phyloP scores from a whole-genome alignment of 2,888 invertebrate species.

The Rhagonycha fulva region DNA sequence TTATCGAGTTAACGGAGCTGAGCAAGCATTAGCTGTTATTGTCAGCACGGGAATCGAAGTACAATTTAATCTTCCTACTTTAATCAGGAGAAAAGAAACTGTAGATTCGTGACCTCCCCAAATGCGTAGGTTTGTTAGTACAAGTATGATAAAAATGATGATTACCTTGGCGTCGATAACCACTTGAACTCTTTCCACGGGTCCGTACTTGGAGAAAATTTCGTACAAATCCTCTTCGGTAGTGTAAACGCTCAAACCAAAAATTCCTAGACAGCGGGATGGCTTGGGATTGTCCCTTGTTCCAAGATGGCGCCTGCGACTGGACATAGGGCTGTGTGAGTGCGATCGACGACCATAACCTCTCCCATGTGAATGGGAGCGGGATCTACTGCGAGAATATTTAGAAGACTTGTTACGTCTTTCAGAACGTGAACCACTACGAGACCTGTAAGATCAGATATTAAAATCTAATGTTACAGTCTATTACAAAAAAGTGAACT shows the following conservation, averaged over 20 bases:
- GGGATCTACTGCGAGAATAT: slow-evolving; percentile 67
- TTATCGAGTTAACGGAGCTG: slow-evolving; percentile 44
- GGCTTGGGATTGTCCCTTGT: slow-evolving; percentile 87
- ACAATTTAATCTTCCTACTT: slow-evolving; percentile 43
- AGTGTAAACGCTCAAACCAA: slow-evolving; percentile 91
- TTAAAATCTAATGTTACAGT: slow-evolving; percentile 39
- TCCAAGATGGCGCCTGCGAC: slow-evolving; percentile 75
- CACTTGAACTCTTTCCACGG: slow-evolving; percentile 89
- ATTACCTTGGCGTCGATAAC: slow-evolving; percentile 93
- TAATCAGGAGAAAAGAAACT: slow-evolving; percentile 44
- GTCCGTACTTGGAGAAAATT: slow-evolving; percentile 90
- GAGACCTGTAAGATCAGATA: slow-evolving; percentile 53
- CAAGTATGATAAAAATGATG: background rate
- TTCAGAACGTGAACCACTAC: slow-evolving; percentile 67
- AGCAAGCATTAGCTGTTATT: slow-evolving; percentile 36
- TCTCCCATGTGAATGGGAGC: slow-evolving; percentile 52
- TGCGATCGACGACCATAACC: slow-evolving; percentile 65
- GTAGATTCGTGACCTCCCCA: slow-evolving; percentile 41
- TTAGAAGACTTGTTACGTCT: slow-evolving; percentile 59
- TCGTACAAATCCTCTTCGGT: slow-evolving; percentile 90
- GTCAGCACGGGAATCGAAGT: slow-evolving; percentile 44
- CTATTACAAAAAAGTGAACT: background rate
- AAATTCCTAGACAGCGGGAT: slow-evolving; percentile 90
- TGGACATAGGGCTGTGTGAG: slow-evolving; percentile 83
- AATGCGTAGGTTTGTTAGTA: slow-evolving; percentile 37